Conservation (phyloP, 2,113 vertebrate genomes). For the Vireo altiloquus region DNA sequence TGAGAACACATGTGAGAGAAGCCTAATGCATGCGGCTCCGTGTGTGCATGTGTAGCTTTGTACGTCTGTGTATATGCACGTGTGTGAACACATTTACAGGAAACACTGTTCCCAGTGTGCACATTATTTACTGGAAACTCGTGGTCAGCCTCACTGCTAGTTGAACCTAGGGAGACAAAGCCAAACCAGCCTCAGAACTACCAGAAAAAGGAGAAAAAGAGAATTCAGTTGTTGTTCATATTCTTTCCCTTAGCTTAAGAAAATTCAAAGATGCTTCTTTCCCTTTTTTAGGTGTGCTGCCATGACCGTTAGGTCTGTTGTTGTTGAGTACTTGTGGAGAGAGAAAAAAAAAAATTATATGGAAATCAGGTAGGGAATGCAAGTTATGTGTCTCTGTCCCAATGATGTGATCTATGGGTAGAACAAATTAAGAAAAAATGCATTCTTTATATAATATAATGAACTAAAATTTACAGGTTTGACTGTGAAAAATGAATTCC, state of each 20-base stretch:
- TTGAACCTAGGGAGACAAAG: not conserved
- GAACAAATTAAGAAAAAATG: not conserved
- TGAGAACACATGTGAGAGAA: too few relatives aligned
- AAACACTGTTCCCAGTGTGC: not conserved
- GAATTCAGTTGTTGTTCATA: not conserved
- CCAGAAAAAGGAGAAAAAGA: not conserved
- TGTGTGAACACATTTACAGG: not conserved
- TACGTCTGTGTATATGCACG: not conserved
- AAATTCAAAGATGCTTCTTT: not conserved
- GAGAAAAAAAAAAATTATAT: not conserved
- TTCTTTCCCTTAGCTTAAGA: not conserved
- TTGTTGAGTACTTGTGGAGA: not conserved
- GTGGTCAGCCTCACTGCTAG: not conserved
- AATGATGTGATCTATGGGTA: not conserved
- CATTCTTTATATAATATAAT: not conserved
- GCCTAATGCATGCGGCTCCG: fast-evolving
- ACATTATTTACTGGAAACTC: not conserved
- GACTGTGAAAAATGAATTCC: not conserved
- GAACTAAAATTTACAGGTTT: not conserved
- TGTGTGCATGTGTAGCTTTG: not conserved
- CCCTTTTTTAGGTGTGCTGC: not conserved
- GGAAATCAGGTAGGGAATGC: not conserved
- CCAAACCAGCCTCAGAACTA: not conserved
- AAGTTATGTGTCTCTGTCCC: not conserved
- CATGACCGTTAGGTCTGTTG: not conserved